Conservation (phyloP, 2,888 invertebrate genomes). For the Buathra laborator region DNA sequence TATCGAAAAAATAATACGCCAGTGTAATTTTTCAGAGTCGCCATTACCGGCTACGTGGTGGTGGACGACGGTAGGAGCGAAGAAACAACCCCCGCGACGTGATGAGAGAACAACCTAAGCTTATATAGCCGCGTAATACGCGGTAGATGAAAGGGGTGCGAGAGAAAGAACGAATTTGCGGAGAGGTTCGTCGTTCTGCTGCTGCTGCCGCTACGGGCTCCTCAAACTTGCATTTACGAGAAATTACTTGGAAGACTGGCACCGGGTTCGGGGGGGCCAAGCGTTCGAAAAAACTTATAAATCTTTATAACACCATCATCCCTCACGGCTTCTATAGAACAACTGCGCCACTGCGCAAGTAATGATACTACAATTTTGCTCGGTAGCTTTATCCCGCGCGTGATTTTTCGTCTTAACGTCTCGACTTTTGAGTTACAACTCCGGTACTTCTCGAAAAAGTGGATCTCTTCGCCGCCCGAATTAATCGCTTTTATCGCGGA, state of each 20-base stretch:
- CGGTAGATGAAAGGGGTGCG: background rate
- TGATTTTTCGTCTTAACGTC: slow-evolving; percentile 25
- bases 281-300: slow-evolving; percentile 49
- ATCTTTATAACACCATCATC: slow-evolving; percentile 61
- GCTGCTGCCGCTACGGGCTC: slow-evolving; percentile 35
- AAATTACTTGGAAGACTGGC: slow-evolving; percentile 65
- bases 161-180: background rate
- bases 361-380: slow-evolving; percentile 32
- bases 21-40: slow-evolving; percentile 68
- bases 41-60: slow-evolving; percentile 58
- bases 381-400: background rate
- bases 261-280: slow-evolving; percentile 30
- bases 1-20: slow-evolving; percentile 68
- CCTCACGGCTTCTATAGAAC: background rate
- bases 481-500: background rate
- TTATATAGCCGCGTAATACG: slow-evolving; percentile 27
- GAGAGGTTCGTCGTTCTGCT: slow-evolving; percentile 6
- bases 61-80: slow-evolving; percentile 20
- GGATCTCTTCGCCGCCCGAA: background rate
- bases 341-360: slow-evolving; percentile 8
- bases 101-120: slow-evolving; percentile 39
- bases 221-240: slow-evolving; percentile 69
- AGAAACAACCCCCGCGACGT: slow-evolving; percentile 30
- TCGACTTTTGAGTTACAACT: slow-evolving; percentile 14
- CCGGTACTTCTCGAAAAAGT: slow-evolving; percentile 7